Conservation (phyloP, 1,140 invertebrate species). For the Maconellicoccus hirsutus region DNA sequence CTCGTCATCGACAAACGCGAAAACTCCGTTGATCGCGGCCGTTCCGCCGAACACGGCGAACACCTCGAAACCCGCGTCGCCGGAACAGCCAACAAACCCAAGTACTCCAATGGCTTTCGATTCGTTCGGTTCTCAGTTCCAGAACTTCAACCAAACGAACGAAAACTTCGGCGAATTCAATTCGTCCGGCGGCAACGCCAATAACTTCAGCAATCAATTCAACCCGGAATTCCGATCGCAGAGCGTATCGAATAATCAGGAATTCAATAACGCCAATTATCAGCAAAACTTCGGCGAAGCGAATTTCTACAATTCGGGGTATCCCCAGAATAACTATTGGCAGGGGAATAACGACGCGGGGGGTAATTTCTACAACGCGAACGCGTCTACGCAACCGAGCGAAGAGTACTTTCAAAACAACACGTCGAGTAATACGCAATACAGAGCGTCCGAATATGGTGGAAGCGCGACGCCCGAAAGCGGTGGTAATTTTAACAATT, state of each 20-base stretch:
- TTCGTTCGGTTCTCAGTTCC: conserved; percentile 16
- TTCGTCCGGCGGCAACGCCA: neutral
- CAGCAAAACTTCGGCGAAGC: neutral
- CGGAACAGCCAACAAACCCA: neutral
- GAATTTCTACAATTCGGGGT: neutral
- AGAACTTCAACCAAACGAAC: neutral
- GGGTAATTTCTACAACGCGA: neutral
- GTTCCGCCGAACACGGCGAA: conserved; percentile 30
- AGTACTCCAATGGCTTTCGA: neutral
- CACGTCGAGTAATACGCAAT: neutral
- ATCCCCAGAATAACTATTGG: neutral
- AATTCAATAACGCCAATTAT: neutral
- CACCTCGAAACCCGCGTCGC: neutral
- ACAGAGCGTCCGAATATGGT: neutral
- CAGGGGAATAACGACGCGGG: neutral
- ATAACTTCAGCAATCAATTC: neutral
- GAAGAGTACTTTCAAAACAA: neutral
- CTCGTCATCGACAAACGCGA: conserved; percentile 13
- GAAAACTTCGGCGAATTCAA: neutral
- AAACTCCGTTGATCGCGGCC: conserved; percentile 30
- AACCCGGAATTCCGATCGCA: neutral
- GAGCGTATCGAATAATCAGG: neutral
- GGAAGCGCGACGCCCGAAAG: neutral
- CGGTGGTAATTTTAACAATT: neutral
- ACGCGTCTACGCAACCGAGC: neutral